Evolutionary conservation across 1,140 invertebrate genomes (phyloP).

Genomic region (Trachymyrmex septentrionalis): DNA sequence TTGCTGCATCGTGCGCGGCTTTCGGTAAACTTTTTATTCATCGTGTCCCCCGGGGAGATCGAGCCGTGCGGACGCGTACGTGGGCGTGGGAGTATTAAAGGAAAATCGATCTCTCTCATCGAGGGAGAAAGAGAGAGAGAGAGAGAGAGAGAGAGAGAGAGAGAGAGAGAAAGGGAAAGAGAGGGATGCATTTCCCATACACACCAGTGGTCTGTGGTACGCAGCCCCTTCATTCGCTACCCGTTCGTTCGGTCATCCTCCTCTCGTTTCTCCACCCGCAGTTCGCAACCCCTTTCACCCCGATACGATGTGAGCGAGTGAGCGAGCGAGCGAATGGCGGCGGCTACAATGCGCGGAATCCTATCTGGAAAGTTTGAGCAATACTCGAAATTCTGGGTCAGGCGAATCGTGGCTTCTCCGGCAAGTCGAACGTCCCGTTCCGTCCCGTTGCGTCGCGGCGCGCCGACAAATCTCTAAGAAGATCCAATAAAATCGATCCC

Average conservation of each 20-base stretch:
- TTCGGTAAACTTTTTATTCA: slow-evolving; percentile 70
- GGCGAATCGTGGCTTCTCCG: slow-evolving; percentile 25
- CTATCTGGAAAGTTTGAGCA: slow-evolving; percentile 71
- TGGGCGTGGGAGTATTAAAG: slow-evolving; percentile 59
- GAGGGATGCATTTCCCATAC: slow-evolving; percentile 52
- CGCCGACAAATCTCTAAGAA: slow-evolving; percentile 56
- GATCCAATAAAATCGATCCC: slow-evolving; percentile 59
- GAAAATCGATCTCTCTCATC: slow-evolving; percentile 68
- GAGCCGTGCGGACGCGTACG: slow-evolving; percentile 37
- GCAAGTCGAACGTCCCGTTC: background rate
- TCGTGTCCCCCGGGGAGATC: slow-evolving; percentile 18
- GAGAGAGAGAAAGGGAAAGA: slow-evolving; percentile 19
- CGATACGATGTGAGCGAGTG: background rate
- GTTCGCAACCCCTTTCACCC: background rate
- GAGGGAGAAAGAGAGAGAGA: background rate
- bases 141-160: slow-evolving; percentile 1
- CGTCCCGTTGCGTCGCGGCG: slow-evolving; percentile 26
- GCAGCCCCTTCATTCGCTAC: slow-evolving; percentile 10
- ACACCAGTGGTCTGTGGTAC: slow-evolving; percentile 39
- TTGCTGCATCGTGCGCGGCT: slow-evolving; percentile 37
- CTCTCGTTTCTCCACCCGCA: slow-evolving; percentile 22
- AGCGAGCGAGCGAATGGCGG: slow-evolving; percentile 16
- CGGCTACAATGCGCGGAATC: slow-evolving; percentile 66
- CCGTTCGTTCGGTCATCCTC: slow-evolving; percentile 28
- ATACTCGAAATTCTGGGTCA: slow-evolving; percentile 69